These are phyloP conservation scores for Anodontia alba DNA, from an alignment of 2,888 invertebrate species.

Conservation along the genomic window DNA sequence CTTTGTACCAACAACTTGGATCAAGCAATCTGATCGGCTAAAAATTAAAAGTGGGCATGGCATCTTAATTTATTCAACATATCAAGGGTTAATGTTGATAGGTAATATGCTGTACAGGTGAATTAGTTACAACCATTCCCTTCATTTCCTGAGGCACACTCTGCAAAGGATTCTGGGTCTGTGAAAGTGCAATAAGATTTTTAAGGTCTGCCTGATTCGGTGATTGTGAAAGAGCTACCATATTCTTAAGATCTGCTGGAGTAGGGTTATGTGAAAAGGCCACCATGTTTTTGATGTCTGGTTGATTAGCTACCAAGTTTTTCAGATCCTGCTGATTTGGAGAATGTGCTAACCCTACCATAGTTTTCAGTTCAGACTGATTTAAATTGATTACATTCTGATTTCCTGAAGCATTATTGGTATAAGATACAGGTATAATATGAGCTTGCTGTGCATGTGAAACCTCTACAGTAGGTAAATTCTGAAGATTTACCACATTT, in stretches of 20 bases:
- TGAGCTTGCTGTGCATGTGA: slow-evolving; percentile 39
- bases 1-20: too few relatives aligned
- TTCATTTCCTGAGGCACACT: slow-evolving; percentile 44
- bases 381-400: slow-evolving; percentile 35
- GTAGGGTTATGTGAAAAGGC: slow-evolving; percentile 6
- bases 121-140: slow-evolving; percentile 35
- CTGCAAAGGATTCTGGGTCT: neutral
- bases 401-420: neutral
- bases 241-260: neutral
- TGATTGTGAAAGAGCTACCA: neutral
- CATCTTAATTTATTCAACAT: too few relatives aligned
- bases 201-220: neutral
- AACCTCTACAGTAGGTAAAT: neutral
- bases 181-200: neutral
- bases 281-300: slow-evolving; percentile 3
- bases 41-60: too few relatives aligned
- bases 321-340: slow-evolving; percentile 3
- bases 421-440: slow-evolving; percentile 18
- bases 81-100: slow-evolving; percentile 58
- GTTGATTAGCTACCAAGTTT: neutral
- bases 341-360: neutral
- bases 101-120: slow-evolving; percentile 43
- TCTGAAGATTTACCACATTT: slow-evolving; percentile 50
- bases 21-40: too few relatives aligned
- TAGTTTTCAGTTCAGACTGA: slow-evolving; percentile 42